Percentiles rank a stretch among this genome's conserved stretches.
These are phyloP conservation scores for Cremastobaeus sp. DNA, from an alignment of 2,888 invertebrate species.

Conservation along the genomic window DNA sequence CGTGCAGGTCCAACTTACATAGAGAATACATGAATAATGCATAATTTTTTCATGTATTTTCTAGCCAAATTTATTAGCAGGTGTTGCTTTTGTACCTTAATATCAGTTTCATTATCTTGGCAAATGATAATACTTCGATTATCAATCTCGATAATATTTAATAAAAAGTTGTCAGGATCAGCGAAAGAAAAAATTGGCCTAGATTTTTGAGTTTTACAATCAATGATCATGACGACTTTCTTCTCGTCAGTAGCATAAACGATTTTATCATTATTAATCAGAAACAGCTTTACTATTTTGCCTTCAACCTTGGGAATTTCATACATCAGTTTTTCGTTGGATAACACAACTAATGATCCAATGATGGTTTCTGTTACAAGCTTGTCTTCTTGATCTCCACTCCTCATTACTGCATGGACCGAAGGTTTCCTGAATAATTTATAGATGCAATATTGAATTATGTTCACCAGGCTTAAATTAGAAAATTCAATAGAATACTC, in stretches of 20 bases:
- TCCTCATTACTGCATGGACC: constrained; percentile 71
- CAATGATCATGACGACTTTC: constrained; percentile 78
- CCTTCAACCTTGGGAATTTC: constrained; percentile 74
- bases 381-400: constrained; percentile 64
- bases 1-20: no score
- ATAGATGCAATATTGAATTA: neutral
- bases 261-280: constrained; percentile 80
- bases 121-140: constrained; percentile 60
- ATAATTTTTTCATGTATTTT: no score
- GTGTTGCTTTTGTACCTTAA: no score
- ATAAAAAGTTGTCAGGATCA: constrained; percentile 16
- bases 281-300: constrained; percentile 78
- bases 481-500: constrained; percentile 23
- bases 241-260: constrained; percentile 79
- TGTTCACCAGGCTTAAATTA: neutral
- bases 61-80: no score
- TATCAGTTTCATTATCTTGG: constrained; percentile 43
- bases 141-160: constrained; percentile 56
- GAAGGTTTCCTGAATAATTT: constrained; percentile 65
- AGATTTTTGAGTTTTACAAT: constrained; percentile 26
- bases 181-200: constrained; percentile 25
- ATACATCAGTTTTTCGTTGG: constrained; percentile 31
- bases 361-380: constrained; percentile 68
- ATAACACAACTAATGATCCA: constrained; percentile 72
- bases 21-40: no score